A percentile compares a stretch with the other conserved stretches of the same genome.
phyloP scores from a whole-genome alignment of 2,888 invertebrate genomes.

The Xestia sexstrigata region DNA sequence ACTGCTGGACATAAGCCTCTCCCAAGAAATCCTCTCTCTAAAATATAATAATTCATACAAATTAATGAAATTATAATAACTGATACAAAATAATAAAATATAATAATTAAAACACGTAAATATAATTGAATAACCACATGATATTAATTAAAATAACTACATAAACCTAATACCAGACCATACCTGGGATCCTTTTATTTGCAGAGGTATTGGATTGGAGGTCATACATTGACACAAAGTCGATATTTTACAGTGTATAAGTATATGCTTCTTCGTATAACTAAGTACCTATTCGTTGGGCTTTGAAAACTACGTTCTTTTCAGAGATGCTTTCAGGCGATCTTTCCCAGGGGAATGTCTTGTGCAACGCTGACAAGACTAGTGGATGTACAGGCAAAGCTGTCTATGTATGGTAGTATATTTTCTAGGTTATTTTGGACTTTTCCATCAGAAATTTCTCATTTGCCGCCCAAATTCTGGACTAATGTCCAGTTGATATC shows the following conservation, averaged over 20 bases:
- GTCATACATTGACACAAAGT: constrained; percentile 8
- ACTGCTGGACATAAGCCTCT: too few species aligned
- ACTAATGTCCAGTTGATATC: background rate
- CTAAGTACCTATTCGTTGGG: background rate
- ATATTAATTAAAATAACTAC: too few species aligned
- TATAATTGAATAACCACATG: too few species aligned
- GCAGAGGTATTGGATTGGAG: too few species aligned
- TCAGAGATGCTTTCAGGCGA: constrained; percentile 10
- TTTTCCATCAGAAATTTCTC: background rate
- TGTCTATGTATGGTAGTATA: background rate
- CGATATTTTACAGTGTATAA: background rate
- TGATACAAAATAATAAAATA: too few species aligned
- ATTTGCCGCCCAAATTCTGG: background rate
- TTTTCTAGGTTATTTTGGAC: background rate
- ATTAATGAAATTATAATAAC: too few species aligned
- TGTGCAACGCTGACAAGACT: background rate
- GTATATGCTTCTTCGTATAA: background rate
- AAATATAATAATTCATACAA: too few species aligned
- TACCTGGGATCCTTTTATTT: too few species aligned
- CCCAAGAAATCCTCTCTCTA: too few species aligned
- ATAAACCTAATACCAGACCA: too few species aligned
- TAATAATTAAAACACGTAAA: too few species aligned
- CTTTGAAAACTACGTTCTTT: constrained; percentile 1
- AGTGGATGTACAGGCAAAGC: background rate
- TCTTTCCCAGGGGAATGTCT: constrained; percentile 13